Evolutionary conservation across 2,888 invertebrate genomes (phyloP), one percentile per base, ranked within the genome.

Genomic region (Cyaniris semiargus): DNA sequence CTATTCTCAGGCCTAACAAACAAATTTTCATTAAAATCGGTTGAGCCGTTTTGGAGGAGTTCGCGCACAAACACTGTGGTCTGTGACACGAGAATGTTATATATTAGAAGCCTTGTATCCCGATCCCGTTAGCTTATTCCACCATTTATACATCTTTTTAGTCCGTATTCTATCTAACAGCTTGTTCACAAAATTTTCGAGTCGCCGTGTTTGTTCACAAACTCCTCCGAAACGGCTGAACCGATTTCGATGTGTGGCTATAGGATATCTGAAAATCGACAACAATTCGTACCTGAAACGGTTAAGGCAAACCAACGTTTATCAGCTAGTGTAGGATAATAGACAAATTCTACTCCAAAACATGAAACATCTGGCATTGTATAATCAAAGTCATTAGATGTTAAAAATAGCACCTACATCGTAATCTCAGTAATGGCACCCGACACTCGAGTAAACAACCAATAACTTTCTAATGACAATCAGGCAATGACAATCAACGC

Each of bases 381-480:
- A 60, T 21, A 58, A 58, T 58, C 60, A 60, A 60, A 21, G 21
- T 66, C 15, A 21, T 31, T 66, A 66, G 15, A 15, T 66, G 27
- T 66, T 27, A 27, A 31, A 66, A 66, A 66, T 66, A 13, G 66
- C 66, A 27, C 27, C 31, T 27, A 27, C 66, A 31, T 66, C 58
- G 58, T 60, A 60, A 60, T 60, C 66, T 27, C 66, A 4, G 66
- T 31, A 66, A 66, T 66, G 5, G 31, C 27, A 31, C 15, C 66
- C 27, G 66, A 58, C 58, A 8, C 58, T 44, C 58, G n/a, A 18
- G 31, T 66, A 31, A 66, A 66, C 66, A 27, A 18, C 27, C 74
- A 48, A 74, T 53, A 74, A 74, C 74, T 74, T 74, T 74, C 74
- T 74, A 74, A 74, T 72, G 72, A 72, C 72, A 72, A 44, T 72